Evolutionary conservation across 2,797 vertebrate species (phyloP).

Genomic region (Heterohyrax brucei): DNA sequence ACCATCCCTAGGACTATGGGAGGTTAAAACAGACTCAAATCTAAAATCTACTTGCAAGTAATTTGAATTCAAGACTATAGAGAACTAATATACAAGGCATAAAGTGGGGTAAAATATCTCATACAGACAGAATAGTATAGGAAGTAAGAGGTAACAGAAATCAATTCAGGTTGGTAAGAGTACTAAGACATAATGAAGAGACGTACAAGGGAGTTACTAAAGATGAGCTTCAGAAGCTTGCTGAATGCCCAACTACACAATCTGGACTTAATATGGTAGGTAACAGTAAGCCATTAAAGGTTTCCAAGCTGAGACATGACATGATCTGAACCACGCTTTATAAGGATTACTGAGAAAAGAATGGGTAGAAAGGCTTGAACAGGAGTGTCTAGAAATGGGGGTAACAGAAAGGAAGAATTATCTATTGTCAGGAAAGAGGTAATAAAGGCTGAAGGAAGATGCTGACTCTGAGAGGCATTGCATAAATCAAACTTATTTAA

Average conservation of each 20-base stretch:
- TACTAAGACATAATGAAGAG: constrained; percentile 61
- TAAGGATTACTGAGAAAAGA: constrained; percentile 57
- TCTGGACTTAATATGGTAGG: constrained; percentile 32
- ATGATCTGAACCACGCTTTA: constrained; percentile 45
- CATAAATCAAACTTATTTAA: constrained; percentile 51
- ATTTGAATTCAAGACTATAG: constrained; percentile 46
- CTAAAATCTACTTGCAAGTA: constrained; percentile 61
- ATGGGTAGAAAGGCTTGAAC: constrained; percentile 10
- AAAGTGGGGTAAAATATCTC: constrained; percentile 44
- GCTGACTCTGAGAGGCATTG: background rate
- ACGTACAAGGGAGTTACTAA: constrained; percentile 67
- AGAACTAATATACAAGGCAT: constrained; percentile 34
- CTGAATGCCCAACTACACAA: constrained; percentile 25
- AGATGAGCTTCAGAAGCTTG: constrained; percentile 47
- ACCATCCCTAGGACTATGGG: constrained; percentile 14
- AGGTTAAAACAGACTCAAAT: constrained; percentile 61
- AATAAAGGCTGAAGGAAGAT: constrained; percentile 28
- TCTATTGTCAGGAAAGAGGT: constrained; percentile 5
- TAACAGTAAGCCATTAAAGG: constrained; percentile 48
- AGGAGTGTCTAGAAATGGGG: background rate
- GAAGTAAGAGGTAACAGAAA: constrained; percentile 48
- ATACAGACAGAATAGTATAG: constrained; percentile 1
- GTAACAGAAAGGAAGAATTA: constrained; percentile 16
- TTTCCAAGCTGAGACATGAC: constrained; percentile 53
- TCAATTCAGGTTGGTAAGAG: constrained; percentile 18